Conservation (phyloP, 1,140 invertebrate species). For the Bombus vancouverensis region DNA sequence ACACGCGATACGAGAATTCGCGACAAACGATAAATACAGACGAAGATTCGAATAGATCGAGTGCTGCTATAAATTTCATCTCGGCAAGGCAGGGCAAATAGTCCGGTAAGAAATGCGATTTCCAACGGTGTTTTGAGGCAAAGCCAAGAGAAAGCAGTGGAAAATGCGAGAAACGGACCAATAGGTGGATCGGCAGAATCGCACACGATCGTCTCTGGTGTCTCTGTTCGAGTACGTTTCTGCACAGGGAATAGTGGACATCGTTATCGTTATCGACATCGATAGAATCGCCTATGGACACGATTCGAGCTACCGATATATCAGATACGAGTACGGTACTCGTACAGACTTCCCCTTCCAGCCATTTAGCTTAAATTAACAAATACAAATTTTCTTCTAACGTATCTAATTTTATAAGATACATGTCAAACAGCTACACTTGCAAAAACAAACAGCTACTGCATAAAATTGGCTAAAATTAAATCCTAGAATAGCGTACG, state of each 20-base stretch:
- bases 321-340: too few relatives aligned
- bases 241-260: not conserved
- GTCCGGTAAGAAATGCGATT: slow-evolving; percentile 33
- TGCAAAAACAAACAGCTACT: too few relatives aligned
- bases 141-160: not conserved
- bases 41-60: not conserved
- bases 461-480: too few relatives aligned
- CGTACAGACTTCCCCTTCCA: too few relatives aligned
- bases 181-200: slow-evolving; percentile 40
- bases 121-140: not conserved
- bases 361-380: too few relatives aligned
- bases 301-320: too few relatives aligned
- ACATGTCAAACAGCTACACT: too few relatives aligned
- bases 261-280: not conserved
- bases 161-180: slow-evolving; percentile 14
- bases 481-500: too few relatives aligned
- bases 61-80: not conserved
- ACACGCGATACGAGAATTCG: not conserved
- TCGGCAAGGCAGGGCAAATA: not conserved
- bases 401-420: too few relatives aligned
- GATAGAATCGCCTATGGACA: too few relatives aligned
- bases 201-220: not conserved
- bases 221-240: slow-evolving; percentile 31
- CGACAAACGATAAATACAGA: not conserved
- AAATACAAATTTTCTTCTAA: too few relatives aligned